Evolutionary conservation across 1,140 invertebrate species (phyloP).

Genomic region (Acromyrmex echinatior): DNA sequence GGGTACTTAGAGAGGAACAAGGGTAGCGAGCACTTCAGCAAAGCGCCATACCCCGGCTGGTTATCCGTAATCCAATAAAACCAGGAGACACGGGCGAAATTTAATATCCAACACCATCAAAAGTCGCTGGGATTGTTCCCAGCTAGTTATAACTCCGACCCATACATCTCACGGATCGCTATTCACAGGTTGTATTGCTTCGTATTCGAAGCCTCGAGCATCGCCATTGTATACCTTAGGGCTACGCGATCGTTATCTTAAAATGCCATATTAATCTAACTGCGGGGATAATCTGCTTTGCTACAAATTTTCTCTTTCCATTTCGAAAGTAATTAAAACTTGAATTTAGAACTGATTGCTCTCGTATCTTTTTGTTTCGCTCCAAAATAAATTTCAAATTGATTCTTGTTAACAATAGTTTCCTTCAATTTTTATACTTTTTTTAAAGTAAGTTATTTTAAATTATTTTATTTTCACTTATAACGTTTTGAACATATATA

Average conservation of each 20-base stretch:
- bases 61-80: slow-evolving; percentile 86
- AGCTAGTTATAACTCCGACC: slow-evolving; percentile 74
- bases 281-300: slow-evolving; percentile 46
- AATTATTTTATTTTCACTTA: not conserved
- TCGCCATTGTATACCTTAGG: slow-evolving; percentile 51
- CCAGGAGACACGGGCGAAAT: slow-evolving; percentile 83
- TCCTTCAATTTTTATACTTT: not conserved
- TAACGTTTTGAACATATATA: not conserved
- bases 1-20: slow-evolving; percentile 81
- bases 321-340: slow-evolving; percentile 36
- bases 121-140: slow-evolving; percentile 85
- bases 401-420: not conserved
- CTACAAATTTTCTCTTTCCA: slow-evolving; percentile 44
- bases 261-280: slow-evolving; percentile 57
- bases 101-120: slow-evolving; percentile 86
- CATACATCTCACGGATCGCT: slow-evolving; percentile 51
- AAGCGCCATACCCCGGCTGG: slow-evolving; percentile 78
- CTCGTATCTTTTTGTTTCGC: not conserved
- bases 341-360: slow-evolving; percentile 4
- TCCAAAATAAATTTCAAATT: slow-evolving; percentile 4
- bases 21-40: slow-evolving; percentile 78
- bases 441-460: not conserved
- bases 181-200: slow-evolving; percentile 42
- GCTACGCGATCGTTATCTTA: slow-evolving; percentile 61
- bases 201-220: slow-evolving; percentile 48